Conservation (phyloP, 53 echinoderm and acorn worm species). For the Holothuria scabra region DNA sequence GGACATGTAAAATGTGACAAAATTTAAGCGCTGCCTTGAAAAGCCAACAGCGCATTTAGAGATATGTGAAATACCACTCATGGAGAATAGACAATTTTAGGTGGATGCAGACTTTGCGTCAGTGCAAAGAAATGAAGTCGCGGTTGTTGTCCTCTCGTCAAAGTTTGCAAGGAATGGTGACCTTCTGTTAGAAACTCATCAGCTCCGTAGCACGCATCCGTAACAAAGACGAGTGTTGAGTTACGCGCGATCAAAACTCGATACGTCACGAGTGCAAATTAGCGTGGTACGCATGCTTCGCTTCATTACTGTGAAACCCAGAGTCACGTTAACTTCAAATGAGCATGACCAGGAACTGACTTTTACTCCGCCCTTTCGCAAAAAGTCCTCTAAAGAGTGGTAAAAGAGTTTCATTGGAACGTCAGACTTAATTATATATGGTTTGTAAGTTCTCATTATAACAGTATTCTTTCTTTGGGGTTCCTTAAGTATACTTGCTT, state of each 20-base stretch:
- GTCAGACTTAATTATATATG: slow-evolving; percentile 45
- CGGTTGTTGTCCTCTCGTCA: slow-evolving; percentile 31
- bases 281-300: slow-evolving; percentile 40
- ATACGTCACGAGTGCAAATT: slow-evolving; percentile 38
- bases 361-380: slow-evolving; percentile 37
- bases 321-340: slow-evolving; percentile 38
- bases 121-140: background rate
- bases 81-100: too few relatives aligned
- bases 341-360: slow-evolving; percentile 26
- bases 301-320: slow-evolving; percentile 36
- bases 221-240: slow-evolving; percentile 26
- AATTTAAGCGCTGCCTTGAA: too few relatives aligned
- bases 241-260: slow-evolving; percentile 21
- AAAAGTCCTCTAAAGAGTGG: slow-evolving; percentile 6
- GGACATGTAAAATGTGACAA: too few relatives aligned
- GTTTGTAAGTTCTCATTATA: slow-evolving; percentile 44
- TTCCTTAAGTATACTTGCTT: slow-evolving; percentile 36
- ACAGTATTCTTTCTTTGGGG: slow-evolving; percentile 24
- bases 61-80: too few relatives aligned
- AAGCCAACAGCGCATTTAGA: too few relatives aligned
- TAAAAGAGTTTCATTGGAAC: slow-evolving; percentile 39
- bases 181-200: background rate
- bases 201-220: slow-evolving; percentile 25
- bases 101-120: too few relatives aligned
- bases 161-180: slow-evolving; percentile 26